Base-by-base conservation (phyloP, 2,888 invertebrate species). In the Apocheima hispidaria region DNA sequence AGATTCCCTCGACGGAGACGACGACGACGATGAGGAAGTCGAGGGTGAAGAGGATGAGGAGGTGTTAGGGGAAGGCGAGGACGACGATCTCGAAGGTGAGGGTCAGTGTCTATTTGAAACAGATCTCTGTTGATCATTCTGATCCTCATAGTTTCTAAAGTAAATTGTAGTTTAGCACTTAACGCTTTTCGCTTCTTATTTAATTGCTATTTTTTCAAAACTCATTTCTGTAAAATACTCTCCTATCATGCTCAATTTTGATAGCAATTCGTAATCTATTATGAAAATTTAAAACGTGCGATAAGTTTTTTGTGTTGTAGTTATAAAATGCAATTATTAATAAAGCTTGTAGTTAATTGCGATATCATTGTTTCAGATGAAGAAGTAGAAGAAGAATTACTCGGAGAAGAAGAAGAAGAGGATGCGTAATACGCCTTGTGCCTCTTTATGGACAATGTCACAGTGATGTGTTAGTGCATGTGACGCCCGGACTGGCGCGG, bases 11-110 rank as follows among this genome's bases (percentile, higher is more conserved):
- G 94, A 95, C 60, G 94, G 93, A 56, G 94, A 94, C 51, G 94
- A 94, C 20, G 81, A 81, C 38, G 95, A 95, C 23, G 95, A 94
- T 52, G 95, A 95, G 66, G 94, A 94, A 63, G 95, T 88, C 16
- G 94, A 94, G 71, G 94, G 94, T n/a, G 94, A 94, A 63, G 94
- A 94, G 48, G 95, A 95, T 43, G 95, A 94, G 7, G 95, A 94
- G 43, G 95, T 93, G 65, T 89, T 94, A 66, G 94, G 91, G 18
- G 95, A 94, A 67, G 94, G 92, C 54, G 94, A 94, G 68, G 95
- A 95, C n/a, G 95, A 95, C 73, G 95, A 95, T 81, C 92, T 95
- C 81, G 95, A 94, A 74, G 95, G 94, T 85, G 89, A 62, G 26
- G 52, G 48, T 49, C 33, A 46, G 36, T 54, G 43, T 48, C 35